A percentile compares a stretch with the other conserved stretches of the same genome.
phyloP scores from a whole-genome alignment of 2,113 vertebrate genomes.

The Vidua macroura region DNA sequence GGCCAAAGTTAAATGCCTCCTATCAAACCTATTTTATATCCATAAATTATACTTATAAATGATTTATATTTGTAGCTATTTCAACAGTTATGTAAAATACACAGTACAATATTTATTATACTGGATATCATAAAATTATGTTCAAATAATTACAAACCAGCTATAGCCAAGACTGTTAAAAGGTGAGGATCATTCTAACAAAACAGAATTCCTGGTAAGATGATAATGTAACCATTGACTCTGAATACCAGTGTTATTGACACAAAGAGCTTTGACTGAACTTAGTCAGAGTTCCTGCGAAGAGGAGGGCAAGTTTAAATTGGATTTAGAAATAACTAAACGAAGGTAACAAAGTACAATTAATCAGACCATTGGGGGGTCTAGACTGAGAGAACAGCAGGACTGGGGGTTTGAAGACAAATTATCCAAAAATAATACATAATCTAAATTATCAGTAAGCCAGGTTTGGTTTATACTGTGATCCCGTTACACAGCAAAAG shows the following conservation, averaged over 20 bases:
- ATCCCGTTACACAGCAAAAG: neutral
- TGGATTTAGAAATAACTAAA: conserved; percentile 17
- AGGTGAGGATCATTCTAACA: neutral
- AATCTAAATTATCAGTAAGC: neutral
- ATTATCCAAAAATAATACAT: neutral
- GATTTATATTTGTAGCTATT: neutral
- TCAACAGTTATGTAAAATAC: neutral
- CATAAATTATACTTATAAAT: neutral
- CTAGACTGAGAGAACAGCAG: neutral
- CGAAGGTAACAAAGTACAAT: neutral
- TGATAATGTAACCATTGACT: neutral
- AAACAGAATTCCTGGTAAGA: conserved; percentile 13
- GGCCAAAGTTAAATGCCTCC: neutral
- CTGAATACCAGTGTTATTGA: neutral
- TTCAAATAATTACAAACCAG: neutral
- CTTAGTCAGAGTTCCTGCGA: conserved; percentile 1
- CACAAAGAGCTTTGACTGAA: conserved; percentile 7
- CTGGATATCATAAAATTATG: neutral
- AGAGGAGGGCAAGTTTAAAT: conserved; percentile 28
- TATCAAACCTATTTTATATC: neutral
- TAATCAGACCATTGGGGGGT: neutral
- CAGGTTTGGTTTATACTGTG: neutral
- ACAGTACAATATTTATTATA: neutral
- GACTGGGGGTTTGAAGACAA: neutral
- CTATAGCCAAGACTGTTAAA: neutral